Conservation (phyloP, 2,113 vertebrate species). For the Irena cyanogastra region DNA sequence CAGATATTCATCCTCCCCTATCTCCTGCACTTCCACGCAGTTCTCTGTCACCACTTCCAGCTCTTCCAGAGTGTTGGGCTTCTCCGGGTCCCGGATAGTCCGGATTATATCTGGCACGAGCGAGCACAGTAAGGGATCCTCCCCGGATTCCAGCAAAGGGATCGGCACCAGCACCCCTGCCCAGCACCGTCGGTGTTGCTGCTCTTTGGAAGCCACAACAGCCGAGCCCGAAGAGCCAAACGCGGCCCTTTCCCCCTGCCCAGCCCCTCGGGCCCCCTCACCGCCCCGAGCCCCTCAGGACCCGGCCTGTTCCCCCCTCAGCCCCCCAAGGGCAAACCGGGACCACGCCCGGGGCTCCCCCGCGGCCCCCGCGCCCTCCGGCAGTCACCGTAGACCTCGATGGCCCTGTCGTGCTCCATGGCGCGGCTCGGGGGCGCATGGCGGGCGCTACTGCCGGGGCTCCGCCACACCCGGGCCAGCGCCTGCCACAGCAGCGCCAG, state of each 20-base stretch:
- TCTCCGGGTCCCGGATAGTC: conserved; percentile 94
- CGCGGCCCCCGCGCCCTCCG: background rate
- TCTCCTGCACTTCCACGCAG: conserved; percentile 87
- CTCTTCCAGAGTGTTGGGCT: conserved; percentile 93
- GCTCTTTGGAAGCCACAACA: background rate
- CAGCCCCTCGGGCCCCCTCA: background rate
- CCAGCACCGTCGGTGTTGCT: background rate
- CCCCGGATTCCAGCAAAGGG: background rate
- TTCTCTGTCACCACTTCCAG: conserved; percentile 93
- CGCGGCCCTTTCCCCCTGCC: background rate
- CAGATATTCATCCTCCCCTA: conserved; percentile 85
- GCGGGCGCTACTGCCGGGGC: conserved; percentile 55
- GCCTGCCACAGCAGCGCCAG: conserved; percentile 68
- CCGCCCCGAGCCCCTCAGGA: no score
- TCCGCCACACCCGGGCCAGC: conserved; percentile 60
- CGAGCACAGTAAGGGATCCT: background rate
- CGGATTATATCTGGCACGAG: conserved; percentile 85
- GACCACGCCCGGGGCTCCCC: background rate
- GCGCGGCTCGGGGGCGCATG: conserved; percentile 64
- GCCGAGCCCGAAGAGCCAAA: background rate
- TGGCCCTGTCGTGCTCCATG: conserved; percentile 92
- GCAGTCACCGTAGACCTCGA: conserved; percentile 90
- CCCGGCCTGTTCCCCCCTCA: no score
- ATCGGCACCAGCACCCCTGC: background rate
- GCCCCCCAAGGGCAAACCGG: background rate